A percentile compares a stretch with the other conserved stretches of the same genome.
phyloP scores from a whole-genome alignment of 1,140 invertebrate species.

The Pollicipes pollicipes region DNA sequence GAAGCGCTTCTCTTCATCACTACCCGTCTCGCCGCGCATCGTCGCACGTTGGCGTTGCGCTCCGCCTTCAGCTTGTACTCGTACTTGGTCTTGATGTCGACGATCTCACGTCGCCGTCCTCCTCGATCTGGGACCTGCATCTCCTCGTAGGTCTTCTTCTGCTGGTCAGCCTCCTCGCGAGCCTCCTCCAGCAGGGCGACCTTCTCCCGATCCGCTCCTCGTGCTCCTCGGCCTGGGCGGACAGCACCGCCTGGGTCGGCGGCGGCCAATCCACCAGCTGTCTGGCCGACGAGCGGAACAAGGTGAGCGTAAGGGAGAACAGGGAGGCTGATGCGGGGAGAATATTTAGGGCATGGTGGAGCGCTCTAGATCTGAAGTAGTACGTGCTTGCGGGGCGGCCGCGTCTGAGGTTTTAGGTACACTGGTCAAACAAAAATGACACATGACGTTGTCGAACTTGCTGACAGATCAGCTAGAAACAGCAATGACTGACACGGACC shows the following conservation, averaged over 20 bases:
- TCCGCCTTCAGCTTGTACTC: constrained; percentile 56
- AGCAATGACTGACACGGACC: no score
- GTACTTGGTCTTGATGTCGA: constrained; percentile 47
- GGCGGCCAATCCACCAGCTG: constrained; percentile 33
- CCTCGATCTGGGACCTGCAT: constrained; percentile 59
- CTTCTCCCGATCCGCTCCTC: constrained; percentile 11
- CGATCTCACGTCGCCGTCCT: constrained; percentile 63
- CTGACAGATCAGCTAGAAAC: no score
- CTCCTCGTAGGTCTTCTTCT: constrained; percentile 45
- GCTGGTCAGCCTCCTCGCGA: constrained; percentile 7
- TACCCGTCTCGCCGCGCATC: constrained; percentile 64
- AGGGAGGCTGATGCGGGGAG: no score
- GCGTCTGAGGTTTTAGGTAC: no score
- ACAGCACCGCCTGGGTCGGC: constrained; percentile 42
- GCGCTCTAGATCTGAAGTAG: no score
- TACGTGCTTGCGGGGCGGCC: no score
- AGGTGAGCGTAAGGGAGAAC: no score
- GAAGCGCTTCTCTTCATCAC: constrained; percentile 66
- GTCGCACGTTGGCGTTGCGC: constrained; percentile 48
- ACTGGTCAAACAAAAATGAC: no score
- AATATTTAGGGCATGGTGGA: no score
- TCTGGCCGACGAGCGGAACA: constrained; percentile 1
- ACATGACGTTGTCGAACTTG: no score
- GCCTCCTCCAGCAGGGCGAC: constrained; percentile 1
- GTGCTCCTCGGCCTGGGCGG: constrained; percentile 5